phyloP scores from a whole-genome alignment of 2,113 vertebrate species.

The Mystacornis crossleyi region DNA sequence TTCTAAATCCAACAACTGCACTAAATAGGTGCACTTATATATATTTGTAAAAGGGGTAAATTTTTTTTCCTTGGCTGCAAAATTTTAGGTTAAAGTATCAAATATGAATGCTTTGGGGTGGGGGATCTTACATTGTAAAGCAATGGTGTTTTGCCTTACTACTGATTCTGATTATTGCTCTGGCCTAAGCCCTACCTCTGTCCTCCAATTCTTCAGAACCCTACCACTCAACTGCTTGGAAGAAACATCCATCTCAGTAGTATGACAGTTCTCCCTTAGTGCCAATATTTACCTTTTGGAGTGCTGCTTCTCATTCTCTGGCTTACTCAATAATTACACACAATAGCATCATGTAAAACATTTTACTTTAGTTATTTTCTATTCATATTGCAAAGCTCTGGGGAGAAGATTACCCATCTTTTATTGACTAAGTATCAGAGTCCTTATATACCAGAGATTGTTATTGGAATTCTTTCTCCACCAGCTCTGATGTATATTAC shows the following conservation, averaged over 20 bases:
- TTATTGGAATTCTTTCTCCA: neutral
- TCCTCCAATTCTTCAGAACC: neutral
- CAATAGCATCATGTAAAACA: constrained; percentile 11
- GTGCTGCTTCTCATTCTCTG: neutral
- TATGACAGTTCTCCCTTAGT: neutral
- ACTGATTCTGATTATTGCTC: neutral
- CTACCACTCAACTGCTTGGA: neutral
- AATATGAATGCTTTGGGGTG: neutral
- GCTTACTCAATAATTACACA: neutral
- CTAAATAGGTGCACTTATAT: neutral
- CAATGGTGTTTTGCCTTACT: neutral
- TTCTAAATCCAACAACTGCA: neutral
- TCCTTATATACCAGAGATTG: neutral
- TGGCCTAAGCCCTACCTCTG: neutral
- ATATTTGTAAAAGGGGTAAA: neutral
- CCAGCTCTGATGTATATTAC: neutral
- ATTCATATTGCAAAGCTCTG: constrained; percentile 18
- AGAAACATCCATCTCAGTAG: neutral
- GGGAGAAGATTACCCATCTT: constrained; percentile 23
- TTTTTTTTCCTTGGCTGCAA: neutral
- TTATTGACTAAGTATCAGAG: constrained; percentile 27
- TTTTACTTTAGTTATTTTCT: constrained; percentile 37
- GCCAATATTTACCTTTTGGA: neutral
- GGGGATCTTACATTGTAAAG: neutral
- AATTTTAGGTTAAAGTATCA: neutral